Evolutionary conservation across 1,140 invertebrate genomes (phyloP).

Genomic region (Platyscapa corneri): DNA sequence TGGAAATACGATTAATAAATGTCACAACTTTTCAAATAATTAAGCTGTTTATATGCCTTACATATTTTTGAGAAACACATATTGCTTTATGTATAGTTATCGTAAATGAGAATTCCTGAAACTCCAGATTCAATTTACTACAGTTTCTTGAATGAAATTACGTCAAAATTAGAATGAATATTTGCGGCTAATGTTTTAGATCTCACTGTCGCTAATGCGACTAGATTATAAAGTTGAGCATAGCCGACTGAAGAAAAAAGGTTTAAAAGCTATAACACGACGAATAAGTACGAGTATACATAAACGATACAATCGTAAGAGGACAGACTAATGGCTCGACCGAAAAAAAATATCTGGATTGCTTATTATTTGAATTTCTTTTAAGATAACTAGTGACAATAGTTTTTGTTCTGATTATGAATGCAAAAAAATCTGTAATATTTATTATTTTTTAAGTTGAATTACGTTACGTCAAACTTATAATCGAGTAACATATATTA

Average conservation of each 20-base stretch:
- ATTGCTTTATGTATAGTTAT: no score
- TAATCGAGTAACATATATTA: neutral
- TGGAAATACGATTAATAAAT: no score
- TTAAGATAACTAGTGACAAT: neutral
- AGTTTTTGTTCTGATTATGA: no score
- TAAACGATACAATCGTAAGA: neutral
- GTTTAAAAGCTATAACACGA: neutral
- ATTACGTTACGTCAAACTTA: neutral
- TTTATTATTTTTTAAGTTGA: neutral
- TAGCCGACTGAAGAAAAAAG: neutral
- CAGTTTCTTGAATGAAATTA: no score
- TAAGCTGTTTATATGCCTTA: no score
- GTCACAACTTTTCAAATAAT: no score
- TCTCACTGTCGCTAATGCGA: neutral
- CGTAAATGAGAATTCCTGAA: no score
- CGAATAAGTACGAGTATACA: neutral
- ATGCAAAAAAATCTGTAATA: no score
- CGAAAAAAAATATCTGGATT: neutral
- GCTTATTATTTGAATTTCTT: neutral
- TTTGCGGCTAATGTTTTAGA: neutral
- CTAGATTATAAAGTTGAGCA: neutral
- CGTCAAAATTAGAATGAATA: neutral
- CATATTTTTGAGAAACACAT: no score
- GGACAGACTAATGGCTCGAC: neutral
- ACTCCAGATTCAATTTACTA: no score